Evolutionary conservation across 2,113 vertebrate species (phyloP).

Genomic region (Pipa parva): DNA sequence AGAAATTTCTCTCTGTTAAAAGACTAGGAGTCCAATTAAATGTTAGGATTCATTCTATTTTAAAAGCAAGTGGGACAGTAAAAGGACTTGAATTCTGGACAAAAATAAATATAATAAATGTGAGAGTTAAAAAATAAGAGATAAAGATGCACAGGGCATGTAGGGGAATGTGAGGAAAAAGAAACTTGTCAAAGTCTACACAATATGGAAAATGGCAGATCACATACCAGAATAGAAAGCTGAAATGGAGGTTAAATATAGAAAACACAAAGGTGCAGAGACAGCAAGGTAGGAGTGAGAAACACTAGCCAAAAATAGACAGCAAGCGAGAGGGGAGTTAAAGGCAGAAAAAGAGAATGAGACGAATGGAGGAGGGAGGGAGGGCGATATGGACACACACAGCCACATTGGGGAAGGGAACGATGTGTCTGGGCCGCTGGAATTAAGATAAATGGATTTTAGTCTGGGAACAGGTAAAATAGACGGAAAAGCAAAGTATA

Average conservation of each 20-base stretch:
- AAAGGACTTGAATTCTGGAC: too few relatives aligned
- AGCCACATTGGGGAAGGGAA: not conserved
- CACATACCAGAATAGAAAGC: too few relatives aligned
- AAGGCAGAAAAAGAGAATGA: not conserved
- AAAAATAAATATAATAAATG: too few relatives aligned
- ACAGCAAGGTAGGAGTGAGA: not conserved
- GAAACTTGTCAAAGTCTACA: too few relatives aligned
- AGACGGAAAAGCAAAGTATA: not conserved
- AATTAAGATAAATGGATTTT: not conserved
- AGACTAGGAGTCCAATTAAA: not conserved
- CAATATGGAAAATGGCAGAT: too few relatives aligned
- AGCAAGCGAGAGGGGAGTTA: not conserved
- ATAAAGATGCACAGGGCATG: too few relatives aligned
- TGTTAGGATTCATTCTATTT: not conserved
- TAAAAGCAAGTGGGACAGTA: not conserved
- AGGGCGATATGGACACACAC: too few relatives aligned
- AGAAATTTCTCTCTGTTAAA: not conserved
- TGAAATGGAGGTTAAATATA: not conserved
- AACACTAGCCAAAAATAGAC: not conserved
- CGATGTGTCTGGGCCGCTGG: not conserved
- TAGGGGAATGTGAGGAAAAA: too few relatives aligned
- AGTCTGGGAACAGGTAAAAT: not conserved
- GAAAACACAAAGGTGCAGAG: not conserved
- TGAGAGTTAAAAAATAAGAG: too few relatives aligned
- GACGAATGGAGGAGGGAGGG: not conserved